Conservation (phyloP, 2,113 vertebrate genomes). For the Tenebrosternarchus preto region DNA sequence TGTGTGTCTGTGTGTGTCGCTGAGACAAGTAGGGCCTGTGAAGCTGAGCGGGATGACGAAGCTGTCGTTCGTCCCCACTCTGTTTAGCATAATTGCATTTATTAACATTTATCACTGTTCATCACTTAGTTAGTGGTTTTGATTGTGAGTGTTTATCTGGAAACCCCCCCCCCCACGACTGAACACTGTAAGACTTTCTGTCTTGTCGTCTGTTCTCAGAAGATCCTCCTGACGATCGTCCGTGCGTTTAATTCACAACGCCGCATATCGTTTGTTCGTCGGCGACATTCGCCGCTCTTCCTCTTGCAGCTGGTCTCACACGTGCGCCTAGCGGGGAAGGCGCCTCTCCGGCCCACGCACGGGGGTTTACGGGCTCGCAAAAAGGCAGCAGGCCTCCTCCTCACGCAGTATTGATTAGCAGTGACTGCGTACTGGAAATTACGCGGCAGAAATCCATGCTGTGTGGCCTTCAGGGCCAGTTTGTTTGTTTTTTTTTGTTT, state of each 20-base stretch:
- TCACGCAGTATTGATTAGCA: conserved; percentile 31
- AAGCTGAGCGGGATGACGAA: neutral
- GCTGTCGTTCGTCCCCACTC: neutral
- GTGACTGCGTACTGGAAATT: conserved; percentile 3
- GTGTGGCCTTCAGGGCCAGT: neutral
- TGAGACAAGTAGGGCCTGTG: too few relatives aligned
- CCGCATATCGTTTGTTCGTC: conserved; percentile 38
- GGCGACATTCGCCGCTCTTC: conserved; percentile 18
- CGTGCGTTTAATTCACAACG: conserved; percentile 31
- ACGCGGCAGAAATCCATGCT: neutral
- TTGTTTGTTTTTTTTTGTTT: neutral
- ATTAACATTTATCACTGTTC: conserved; percentile 63
- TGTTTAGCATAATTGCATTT: conserved; percentile 58
- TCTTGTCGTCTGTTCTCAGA: conserved; percentile 46
- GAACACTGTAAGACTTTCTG: too few relatives aligned
- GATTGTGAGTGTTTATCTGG: conserved; percentile 25
- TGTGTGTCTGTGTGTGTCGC: too few relatives aligned
- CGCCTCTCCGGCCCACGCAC: too few relatives aligned
- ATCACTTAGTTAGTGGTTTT: conserved; percentile 50
- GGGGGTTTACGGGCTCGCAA: too few relatives aligned
- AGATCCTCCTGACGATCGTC: conserved; percentile 26
- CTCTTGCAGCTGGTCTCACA: too few relatives aligned
- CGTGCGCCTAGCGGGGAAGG: too few relatives aligned
- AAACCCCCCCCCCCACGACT: neutral
- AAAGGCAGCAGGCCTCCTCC: neutral